These are phyloP conservation scores for Megaceryle alcyon DNA, from an alignment of 2,797 vertebrate genomes.

Conservation along the genomic window DNA sequence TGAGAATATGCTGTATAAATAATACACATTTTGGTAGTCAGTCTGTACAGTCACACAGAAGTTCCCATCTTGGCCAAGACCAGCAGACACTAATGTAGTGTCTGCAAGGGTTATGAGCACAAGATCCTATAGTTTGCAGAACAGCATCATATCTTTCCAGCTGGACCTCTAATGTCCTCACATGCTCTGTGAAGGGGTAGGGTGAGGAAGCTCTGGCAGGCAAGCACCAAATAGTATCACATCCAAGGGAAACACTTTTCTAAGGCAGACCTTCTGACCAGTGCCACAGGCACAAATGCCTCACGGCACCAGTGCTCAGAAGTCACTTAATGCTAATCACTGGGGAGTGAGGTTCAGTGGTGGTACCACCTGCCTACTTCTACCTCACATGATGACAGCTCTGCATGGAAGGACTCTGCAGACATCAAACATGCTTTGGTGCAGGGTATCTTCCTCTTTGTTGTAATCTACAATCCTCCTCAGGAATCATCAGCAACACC, in stretches of 20 bases:
- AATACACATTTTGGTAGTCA: not conserved
- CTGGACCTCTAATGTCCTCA: not conserved
- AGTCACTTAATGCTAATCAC: not conserved
- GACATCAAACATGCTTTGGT: not conserved
- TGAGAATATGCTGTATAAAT: not conserved
- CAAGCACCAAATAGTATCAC: not conserved
- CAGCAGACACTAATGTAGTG: not conserved
- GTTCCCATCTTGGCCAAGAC: not conserved
- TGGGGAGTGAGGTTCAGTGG: not conserved
- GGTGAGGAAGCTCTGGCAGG: not conserved
- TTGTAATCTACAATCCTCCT: not conserved
- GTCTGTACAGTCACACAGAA: not conserved
- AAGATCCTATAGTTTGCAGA: not conserved
- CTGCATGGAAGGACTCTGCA: not conserved
- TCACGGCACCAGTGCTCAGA: not conserved
- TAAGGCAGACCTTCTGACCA: not conserved
- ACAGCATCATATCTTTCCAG: not conserved
- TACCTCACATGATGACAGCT: rapidly evolving
- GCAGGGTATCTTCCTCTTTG: not conserved
- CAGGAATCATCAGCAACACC: not conserved
- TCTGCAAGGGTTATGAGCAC: not conserved
- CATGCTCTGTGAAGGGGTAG: not conserved
- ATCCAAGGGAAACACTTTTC: not conserved
- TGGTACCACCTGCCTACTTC: not conserved
- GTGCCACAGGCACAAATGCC: not conserved